Evolutionary conservation across 2,113 vertebrate genomes (phyloP).

Genomic region (mouse (Mus musculus)): DNA sequence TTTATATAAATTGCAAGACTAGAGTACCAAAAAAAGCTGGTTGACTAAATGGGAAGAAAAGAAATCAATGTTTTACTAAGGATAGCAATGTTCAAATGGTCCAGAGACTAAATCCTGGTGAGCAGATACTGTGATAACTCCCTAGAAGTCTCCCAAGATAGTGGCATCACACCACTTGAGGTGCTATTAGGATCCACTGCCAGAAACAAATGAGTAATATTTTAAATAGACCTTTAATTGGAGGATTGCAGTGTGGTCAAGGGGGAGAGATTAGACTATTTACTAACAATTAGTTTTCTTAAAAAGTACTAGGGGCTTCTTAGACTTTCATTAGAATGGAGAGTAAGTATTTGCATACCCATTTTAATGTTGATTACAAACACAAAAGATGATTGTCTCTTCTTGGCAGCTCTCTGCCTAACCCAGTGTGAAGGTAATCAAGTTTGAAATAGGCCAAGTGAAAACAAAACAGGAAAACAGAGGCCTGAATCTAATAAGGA

Average conservation of each 20-base stretch:
- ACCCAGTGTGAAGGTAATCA: neutral
- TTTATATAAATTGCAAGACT: neutral
- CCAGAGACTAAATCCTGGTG: neutral
- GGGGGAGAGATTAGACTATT: constrained; percentile 61
- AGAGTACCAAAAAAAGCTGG: constrained; percentile 14
- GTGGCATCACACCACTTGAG: constrained; percentile 14
- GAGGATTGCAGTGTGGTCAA: constrained; percentile 49
- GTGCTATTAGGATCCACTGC: constrained; percentile 4
- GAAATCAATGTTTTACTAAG: constrained; percentile 62
- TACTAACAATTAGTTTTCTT: constrained; percentile 70
- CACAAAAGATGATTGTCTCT: neutral
- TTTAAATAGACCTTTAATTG: constrained; percentile 55
- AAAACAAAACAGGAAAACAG: neutral
- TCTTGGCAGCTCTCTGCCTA: neutral
- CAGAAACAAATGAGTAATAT: constrained; percentile 57
- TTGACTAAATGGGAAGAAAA: neutral
- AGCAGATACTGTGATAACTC: neutral
- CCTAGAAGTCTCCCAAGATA: neutral
- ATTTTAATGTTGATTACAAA: neutral
- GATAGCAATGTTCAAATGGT: neutral
- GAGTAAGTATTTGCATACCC: constrained; percentile 54
- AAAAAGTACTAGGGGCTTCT: constrained; percentile 47
- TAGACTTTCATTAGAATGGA: constrained; percentile 35
- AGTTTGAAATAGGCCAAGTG: neutral
- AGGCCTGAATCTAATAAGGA: neutral